Evolutionary conservation across 2,113 vertebrate genomes (phyloP), one percentile per base, ranked within the genome.

Genomic region (Mungos mungo): DNA sequence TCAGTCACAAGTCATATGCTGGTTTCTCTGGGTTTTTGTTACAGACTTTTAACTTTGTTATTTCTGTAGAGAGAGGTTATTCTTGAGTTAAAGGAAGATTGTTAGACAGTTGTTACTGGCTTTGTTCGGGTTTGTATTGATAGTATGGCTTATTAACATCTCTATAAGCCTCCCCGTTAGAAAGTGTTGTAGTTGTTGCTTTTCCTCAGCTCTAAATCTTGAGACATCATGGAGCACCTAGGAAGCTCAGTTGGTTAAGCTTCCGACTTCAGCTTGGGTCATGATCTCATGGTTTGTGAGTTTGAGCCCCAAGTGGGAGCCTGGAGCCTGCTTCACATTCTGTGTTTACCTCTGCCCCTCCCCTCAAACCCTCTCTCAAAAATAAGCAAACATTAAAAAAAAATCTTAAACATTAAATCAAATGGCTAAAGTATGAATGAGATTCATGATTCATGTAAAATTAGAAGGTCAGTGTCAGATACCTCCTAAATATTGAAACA

Each of bases 161-260:
- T 85, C 54, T 88, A 72, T 57, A 93, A 85, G 15, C 4, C 19
- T 71, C 12, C 57, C 29, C 33, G 31, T 68, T 93, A 93, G 52
- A 57, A 57, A 85, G 15, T 83, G 25, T 50, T 45, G 27, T 23
- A 94, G 66, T 80, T 96, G 50, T 65, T 96, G 65, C 66, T 80
- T 92, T 96, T 96, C 95, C 82, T 85, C 19, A 80, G 31, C 38
- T 92, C 68, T 96, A 69, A 90, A 92, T 96, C 63, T 93, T 93
- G 66, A 77, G 94, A 90, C 13, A 79, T 16, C 31, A 90, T 60
- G 57, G 57, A 21, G 57, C 21, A 8, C 18, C 57, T 60, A 21
- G 21, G 21, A 23, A 21, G 57, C 57, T 60, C 57, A 60, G 8
- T 60, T 18, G 52, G 15, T 54, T 54, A 18, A 18, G 15, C 21